phyloP scores from a whole-genome alignment of 2,797 vertebrate genomes.

The Poeciliopsis infans region DNA sequence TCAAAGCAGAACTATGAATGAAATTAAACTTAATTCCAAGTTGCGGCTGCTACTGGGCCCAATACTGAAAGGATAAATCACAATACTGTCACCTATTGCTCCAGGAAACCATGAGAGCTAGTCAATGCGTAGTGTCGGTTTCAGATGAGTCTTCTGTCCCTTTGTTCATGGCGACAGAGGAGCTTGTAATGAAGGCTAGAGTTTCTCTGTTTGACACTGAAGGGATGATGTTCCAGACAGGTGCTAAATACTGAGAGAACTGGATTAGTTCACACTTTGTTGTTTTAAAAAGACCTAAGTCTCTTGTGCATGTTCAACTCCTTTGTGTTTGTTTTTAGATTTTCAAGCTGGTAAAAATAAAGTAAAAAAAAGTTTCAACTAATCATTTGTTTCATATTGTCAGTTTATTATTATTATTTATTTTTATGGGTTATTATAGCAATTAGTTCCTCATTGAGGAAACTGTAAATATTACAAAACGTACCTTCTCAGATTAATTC shows the following conservation, averaged over 20 bases:
- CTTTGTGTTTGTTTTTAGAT: background rate
- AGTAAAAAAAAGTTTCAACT: background rate
- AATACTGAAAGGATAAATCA: constrained; percentile 22
- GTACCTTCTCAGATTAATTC: background rate
- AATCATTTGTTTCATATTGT: background rate
- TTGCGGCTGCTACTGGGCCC: background rate
- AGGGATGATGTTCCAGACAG: constrained; percentile 41
- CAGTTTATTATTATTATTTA: background rate
- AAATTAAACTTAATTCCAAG: constrained; percentile 3
- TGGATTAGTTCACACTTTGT: constrained; percentile 15
- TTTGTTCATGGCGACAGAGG: constrained; percentile 68
- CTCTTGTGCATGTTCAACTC: background rate
- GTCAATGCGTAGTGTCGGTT: constrained; percentile 54
- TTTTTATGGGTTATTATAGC: background rate
- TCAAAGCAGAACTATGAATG: background rate
- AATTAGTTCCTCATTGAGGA: background rate
- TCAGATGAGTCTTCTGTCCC: constrained; percentile 53
- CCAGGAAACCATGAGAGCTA: constrained; percentile 43
- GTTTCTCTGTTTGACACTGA: constrained; percentile 48
- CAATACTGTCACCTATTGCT: constrained; percentile 4
- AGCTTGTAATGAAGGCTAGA: constrained; percentile 75
- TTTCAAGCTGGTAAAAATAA: background rate
- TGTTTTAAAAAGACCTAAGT: background rate
- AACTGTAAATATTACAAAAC: background rate
- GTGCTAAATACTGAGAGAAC: constrained; percentile 44